Conservation (phyloP, 92 coral and sea anemone species). For the Muricea muricata region DNA sequence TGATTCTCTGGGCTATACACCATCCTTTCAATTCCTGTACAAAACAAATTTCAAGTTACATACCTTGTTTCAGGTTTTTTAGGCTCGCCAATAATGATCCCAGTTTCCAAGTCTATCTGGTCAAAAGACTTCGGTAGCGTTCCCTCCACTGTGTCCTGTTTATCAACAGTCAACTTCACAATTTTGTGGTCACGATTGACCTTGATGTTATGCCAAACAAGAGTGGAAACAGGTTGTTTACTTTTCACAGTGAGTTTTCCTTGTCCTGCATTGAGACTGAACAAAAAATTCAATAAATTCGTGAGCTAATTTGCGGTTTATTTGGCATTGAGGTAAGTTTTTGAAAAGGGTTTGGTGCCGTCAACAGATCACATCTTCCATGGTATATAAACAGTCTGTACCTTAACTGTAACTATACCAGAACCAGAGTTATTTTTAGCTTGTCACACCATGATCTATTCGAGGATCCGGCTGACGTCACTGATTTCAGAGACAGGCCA, state of each 20-base stretch:
- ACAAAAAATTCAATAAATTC: not conserved
- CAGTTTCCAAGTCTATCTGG: not conserved
- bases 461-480: too few relatives aligned
- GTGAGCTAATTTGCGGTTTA: too few relatives aligned
- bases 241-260: slow-evolving; percentile 37
- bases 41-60: too few relatives aligned
- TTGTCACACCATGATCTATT: too few relatives aligned
- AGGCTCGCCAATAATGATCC: slow-evolving; percentile 21
- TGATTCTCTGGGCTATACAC: too few relatives aligned
- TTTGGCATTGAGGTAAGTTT: not conserved
- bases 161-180: slow-evolving; percentile 12
- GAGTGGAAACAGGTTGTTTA: not conserved
- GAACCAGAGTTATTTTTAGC: too few relatives aligned
- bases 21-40: too few relatives aligned
- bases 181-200: not conserved
- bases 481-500: too few relatives aligned
- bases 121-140: slow-evolving; percentile 5
- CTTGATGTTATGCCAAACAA: slow-evolving; percentile 28
- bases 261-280: slow-evolving; percentile 66
- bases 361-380: too few relatives aligned
- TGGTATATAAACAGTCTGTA: too few relatives aligned
- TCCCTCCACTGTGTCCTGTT: slow-evolving; percentile 14
- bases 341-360: too few relatives aligned
- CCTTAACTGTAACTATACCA: too few relatives aligned
- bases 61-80: slow-evolving; percentile 2